These are phyloP conservation scores for Acrobasis suavella DNA, from an alignment of 2,888 invertebrate genomes.

Conservation along the genomic window DNA sequence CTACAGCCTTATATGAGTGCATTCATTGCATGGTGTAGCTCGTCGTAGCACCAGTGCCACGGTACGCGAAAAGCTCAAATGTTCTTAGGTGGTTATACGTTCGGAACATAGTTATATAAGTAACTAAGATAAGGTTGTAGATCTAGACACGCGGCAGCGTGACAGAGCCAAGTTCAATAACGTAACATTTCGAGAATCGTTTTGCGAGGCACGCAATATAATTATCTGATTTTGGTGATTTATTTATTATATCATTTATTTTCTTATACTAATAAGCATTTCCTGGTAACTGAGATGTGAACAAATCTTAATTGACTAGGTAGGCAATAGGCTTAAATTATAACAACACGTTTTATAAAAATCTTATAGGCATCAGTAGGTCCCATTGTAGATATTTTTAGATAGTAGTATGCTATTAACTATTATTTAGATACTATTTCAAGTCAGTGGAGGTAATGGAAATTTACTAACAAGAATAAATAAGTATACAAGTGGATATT, in stretches of 20 bases:
- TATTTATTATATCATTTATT: constrained; percentile 1
- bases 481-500: too few relatives aligned
- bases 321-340: constrained; percentile 41
- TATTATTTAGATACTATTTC: not conserved
- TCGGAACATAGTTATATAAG: too few relatives aligned
- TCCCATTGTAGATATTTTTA: constrained; percentile 56
- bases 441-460: not conserved
- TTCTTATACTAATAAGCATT: not conserved
- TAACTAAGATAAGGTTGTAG: too few relatives aligned
- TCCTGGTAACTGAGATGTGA: constrained; percentile 15
- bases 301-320: constrained; percentile 44
- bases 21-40: not conserved
- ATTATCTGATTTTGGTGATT: constrained; percentile 3
- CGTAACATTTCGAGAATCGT: too few relatives aligned
- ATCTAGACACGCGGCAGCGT: too few relatives aligned
- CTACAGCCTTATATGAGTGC: not conserved
- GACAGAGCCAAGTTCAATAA: too few relatives aligned
- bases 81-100: too few relatives aligned
- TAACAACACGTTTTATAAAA: constrained; percentile 53
- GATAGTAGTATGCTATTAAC: constrained; percentile 28
- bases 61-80: too few relatives aligned
- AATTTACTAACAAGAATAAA: too few relatives aligned
- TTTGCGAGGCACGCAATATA: not conserved
- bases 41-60: not conserved
- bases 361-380: constrained; percentile 66